Evolutionary conservation across 2,888 invertebrate genomes (phyloP).

Genomic region (Apodemia mormo): DNA sequence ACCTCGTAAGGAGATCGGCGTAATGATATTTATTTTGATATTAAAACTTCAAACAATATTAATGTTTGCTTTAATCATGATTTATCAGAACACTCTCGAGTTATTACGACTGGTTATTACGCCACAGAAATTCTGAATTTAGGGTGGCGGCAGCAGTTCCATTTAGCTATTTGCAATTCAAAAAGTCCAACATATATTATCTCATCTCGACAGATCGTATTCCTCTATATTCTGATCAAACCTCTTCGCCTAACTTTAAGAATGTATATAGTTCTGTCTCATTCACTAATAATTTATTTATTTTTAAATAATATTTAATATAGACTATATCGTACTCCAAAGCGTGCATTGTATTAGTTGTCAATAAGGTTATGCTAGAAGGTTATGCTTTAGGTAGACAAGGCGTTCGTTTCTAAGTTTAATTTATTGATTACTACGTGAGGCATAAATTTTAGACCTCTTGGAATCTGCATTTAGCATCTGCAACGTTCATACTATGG

Average conservation of each 20-base stretch:
- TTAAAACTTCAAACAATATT: neutral
- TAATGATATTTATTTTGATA: neutral
- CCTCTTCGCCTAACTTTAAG: constrained; percentile 45
- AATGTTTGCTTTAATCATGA: constrained; percentile 68
- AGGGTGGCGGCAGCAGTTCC: constrained; percentile 64
- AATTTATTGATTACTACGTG: neutral
- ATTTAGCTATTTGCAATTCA: constrained; percentile 79
- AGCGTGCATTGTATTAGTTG: neutral
- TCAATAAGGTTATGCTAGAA: neutral
- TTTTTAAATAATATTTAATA: neutral
- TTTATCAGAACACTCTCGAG: constrained; percentile 71
- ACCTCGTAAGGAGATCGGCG: neutral
- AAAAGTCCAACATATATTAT: constrained; percentile 60
- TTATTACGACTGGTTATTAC: constrained; percentile 74
- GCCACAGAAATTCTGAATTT: constrained; percentile 54
- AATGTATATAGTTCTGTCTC: neutral
- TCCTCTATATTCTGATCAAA: constrained; percentile 44
- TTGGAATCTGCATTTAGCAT: no score
- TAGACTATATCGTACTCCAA: neutral
- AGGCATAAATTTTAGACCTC: no score
- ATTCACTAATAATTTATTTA: neutral
- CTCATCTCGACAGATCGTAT: constrained; percentile 50
- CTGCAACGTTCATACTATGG: no score
- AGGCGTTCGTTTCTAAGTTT: neutral
- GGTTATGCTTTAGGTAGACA: neutral